Evolutionary conservation across 1,140 invertebrate species (phyloP).

Genomic region (Calosoma granatense): DNA sequence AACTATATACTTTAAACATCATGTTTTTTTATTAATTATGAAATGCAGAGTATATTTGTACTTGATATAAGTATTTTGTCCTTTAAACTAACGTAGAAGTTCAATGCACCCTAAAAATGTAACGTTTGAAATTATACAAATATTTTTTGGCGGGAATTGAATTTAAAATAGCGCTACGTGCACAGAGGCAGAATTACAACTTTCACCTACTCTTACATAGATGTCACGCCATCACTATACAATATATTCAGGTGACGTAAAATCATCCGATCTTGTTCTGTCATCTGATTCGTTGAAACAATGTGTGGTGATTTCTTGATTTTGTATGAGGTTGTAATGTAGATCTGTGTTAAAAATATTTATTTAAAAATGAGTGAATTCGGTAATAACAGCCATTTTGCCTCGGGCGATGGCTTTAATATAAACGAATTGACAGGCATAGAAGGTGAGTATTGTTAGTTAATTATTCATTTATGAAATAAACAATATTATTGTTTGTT

Average conservation of each 20-base stretch:
- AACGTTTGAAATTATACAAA: too few species aligned
- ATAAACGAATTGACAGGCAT: constrained; percentile 28
- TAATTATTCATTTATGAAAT: constrained; percentile 2
- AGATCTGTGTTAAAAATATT: constrained; percentile 5
- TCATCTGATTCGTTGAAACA: constrained; percentile 27
- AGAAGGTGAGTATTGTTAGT: constrained; percentile 28
- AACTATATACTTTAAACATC: not conserved
- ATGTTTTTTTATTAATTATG: too few species aligned
- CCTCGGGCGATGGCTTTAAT: constrained; percentile 26
- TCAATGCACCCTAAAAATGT: not conserved
- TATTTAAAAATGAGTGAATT: constrained; percentile 25
- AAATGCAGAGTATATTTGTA: too few species aligned
- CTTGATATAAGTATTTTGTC: too few species aligned
- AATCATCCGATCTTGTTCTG: constrained; percentile 27
- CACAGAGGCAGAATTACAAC: not conserved
- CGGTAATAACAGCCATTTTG: constrained; percentile 22
- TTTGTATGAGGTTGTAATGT: constrained; percentile 13
- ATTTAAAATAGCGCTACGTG: not conserved
- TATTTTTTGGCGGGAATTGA: too few species aligned
- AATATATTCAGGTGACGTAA: constrained; percentile 21
- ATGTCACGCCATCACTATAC: not conserved
- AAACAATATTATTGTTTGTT: too few species aligned
- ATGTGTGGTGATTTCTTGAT: constrained; percentile 25
- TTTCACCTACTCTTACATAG: not conserved
- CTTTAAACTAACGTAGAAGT: too few species aligned